These are phyloP conservation scores for Microtus oregoni DNA, from an alignment of 2,113 vertebrate genomes.

Conservation along the genomic window DNA sequence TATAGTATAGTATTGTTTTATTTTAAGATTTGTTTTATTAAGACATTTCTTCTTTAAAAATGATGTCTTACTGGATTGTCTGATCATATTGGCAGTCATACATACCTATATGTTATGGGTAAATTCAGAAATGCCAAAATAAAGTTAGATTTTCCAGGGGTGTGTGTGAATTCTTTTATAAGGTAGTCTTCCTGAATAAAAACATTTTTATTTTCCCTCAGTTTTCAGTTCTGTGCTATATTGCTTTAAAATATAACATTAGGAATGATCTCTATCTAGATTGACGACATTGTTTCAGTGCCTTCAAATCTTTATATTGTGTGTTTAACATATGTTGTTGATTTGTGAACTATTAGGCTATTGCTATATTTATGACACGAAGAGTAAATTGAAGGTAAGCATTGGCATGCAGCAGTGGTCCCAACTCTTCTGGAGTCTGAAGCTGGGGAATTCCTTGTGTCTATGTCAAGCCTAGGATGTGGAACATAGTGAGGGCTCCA, in stretches of 20 bases:
- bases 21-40: background rate
- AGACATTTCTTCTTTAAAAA: background rate
- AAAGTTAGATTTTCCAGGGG: background rate
- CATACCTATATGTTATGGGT: background rate
- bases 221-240: background rate
- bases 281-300: background rate
- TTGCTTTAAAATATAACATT: background rate
- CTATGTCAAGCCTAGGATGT: background rate
- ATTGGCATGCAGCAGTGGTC: background rate
- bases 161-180: background rate
- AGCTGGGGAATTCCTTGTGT: background rate
- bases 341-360: background rate
- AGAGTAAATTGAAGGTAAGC: background rate
- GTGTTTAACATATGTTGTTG: background rate
- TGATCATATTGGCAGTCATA: background rate
- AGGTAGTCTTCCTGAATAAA: background rate
- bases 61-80: background rate
- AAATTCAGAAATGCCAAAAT: background rate
- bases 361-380: background rate
- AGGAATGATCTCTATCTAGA: background rate
- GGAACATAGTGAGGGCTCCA: background rate
- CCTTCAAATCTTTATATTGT: background rate
- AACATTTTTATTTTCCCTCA: background rate
- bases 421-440: background rate
- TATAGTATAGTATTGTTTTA: background rate